Evolutionary conservation across 2,797 vertebrate genomes (phyloP).

Genomic region (Paguma larvata): DNA sequence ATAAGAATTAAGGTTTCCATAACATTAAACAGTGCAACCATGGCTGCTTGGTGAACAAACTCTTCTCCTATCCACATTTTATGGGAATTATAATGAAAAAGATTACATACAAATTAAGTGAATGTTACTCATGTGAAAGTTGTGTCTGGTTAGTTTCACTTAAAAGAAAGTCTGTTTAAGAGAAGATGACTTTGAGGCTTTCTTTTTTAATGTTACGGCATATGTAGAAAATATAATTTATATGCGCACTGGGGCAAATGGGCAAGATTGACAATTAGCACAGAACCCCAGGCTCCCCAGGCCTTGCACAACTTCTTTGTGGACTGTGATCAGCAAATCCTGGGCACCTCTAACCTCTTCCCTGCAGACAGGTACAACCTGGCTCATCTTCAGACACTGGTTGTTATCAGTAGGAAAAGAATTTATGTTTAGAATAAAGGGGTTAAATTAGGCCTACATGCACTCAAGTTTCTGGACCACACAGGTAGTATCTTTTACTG

Average conservation of each 20-base stretch:
- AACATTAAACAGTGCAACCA: background rate
- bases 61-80: background rate
- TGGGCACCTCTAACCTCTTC: background rate
- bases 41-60: background rate
- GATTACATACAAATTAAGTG: background rate
- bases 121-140: background rate
- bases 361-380: background rate
- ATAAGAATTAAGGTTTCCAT: background rate
- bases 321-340: background rate
- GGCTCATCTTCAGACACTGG: background rate
- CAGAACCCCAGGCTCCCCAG: background rate
- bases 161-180: background rate
- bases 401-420: background rate
- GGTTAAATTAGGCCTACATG: rapidly evolving
- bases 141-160: background rate
- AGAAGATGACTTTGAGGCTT: background rate
- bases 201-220: background rate
- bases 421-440: background rate
- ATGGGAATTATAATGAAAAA: background rate
- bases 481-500: background rate
- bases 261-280: background rate
- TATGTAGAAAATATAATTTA: background rate
- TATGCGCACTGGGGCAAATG: background rate
- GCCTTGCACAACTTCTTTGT: background rate
- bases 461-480: background rate